These are phyloP conservation scores for Tyrannus savana DNA, from an alignment of 2,113 vertebrate genomes.

Conservation along the genomic window DNA sequence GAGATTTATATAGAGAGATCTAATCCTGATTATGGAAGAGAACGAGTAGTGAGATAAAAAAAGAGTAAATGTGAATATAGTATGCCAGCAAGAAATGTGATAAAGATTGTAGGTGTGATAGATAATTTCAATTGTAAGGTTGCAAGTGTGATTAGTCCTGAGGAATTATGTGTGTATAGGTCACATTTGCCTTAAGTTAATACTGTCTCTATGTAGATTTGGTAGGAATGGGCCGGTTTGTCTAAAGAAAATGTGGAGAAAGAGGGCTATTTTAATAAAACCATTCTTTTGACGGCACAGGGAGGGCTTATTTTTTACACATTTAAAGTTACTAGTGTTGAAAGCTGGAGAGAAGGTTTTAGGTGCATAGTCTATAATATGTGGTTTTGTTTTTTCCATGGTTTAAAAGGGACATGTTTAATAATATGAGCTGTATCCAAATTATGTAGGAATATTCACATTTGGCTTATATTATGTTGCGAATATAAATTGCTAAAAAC, in stretches of 20 bases:
- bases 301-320: not conserved
- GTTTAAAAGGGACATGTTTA: not conserved
- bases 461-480: not conserved
- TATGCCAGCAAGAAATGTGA: not conserved
- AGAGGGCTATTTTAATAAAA: not conserved
- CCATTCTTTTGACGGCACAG: not conserved
- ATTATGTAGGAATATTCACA: not conserved
- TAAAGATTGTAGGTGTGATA: not conserved
- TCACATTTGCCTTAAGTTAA: not conserved
- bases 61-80: not conserved
- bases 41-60: not conserved
- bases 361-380: not conserved
- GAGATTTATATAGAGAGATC: not conserved
- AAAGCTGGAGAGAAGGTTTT: not conserved
- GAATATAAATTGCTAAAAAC: not conserved
- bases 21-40: not conserved
- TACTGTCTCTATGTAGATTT: not conserved
- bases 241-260: not conserved
- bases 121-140: not conserved
- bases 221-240: not conserved
- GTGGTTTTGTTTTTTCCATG: rapidly evolving
- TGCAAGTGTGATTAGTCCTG: not conserved
- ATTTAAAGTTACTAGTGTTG: not conserved
- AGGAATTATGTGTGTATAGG: not conserved
- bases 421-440: not conserved